A percentile compares a stretch with the other conserved stretches of the same genome.
Evolutionary conservation across 2,888 invertebrate genomes (phyloP).

Genomic region (Heliconius hortense): DNA sequence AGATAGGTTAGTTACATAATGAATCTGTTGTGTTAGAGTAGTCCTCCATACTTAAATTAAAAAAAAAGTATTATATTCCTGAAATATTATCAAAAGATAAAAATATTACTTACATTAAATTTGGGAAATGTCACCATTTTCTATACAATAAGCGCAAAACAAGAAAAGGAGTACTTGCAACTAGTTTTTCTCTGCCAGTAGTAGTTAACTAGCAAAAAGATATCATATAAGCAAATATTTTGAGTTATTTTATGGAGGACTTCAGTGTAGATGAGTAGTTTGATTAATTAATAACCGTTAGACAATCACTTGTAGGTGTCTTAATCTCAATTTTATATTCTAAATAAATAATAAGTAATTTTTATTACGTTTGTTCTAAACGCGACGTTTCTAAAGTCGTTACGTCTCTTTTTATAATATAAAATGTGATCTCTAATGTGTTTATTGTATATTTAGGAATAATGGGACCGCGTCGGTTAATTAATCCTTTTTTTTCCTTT

Average conservation of each 20-base stretch:
- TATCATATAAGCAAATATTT: not conserved
- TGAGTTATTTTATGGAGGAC: constrained; percentile 10
- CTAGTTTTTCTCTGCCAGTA: not conserved
- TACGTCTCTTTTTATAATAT: constrained; percentile 51
- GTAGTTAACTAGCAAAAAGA: not conserved
- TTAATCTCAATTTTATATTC: constrained; percentile 61
- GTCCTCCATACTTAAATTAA: constrained; percentile 20
- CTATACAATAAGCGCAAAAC: not conserved
- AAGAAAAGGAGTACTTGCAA: not conserved
- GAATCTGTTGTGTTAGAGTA: constrained; percentile 20
- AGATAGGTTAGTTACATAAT: constrained; percentile 27
- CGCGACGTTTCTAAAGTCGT: constrained; percentile 43
- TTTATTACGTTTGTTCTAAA: constrained; percentile 50
- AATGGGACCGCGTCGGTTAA: constrained; percentile 56
- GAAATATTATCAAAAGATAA: not conserved
- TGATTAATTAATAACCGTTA: constrained; percentile 38
- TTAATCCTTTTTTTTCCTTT: not conserved
- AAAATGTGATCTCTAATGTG: constrained; percentile 71
- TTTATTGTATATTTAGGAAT: constrained; percentile 56
- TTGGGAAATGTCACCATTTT: not conserved
- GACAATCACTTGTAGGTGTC: constrained; percentile 47
- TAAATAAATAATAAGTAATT: constrained; percentile 69
- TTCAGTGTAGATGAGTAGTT: constrained; percentile 29
- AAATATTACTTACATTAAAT: not conserved
- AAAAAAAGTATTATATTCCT: not conserved